Evolutionary conservation across 1,140 invertebrate genomes (phyloP), one percentile per base, ranked within the genome.

Genomic region (Sarcophaga bullata): DNA sequence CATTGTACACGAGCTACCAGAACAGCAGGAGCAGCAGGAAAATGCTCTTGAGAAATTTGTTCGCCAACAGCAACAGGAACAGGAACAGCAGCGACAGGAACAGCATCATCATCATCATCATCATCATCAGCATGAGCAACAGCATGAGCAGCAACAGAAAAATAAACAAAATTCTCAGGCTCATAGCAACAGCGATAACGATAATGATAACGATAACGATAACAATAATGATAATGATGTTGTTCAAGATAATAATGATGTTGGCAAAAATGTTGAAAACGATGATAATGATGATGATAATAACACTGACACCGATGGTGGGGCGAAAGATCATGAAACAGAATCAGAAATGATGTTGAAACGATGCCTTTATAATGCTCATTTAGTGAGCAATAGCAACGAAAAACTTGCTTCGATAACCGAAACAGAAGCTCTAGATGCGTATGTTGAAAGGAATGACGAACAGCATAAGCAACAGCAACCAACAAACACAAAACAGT

Each of bases 351-450:
- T 52, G n/a, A 78, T 78, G n/a, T 50, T 50, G 49, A 50, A 19
- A 50, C 48, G 15, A 73, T 37, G 75, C 6, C n/a, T 52, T 17
- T 78, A 78, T 19, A 78, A 37, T 11, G 75, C 75, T 78, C 75
- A 78, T 25, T 78, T 78, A 78, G 47, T 78, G 75, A 17, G 75
- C 17, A 78, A 78, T 52, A 78, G 25, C 47, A 78, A 78, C 48
- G 75, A 78, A 54, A 85, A 81, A 82, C 25, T 80, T 62, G 80
- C 47, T n/a, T 62, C 80, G n/a, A 13, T 80, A 5, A 25, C 58
- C 58, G 80, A 80, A 4, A 84, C 73, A 13, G 80, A 85, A 68
- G 62, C 17, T 68, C 62, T 9, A 68, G 62, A 13, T 58, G n/a
- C 6, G 6, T 6, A n/a, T n/a, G n/a, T 58, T n/a, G 54, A 58